A percentile compares a stretch with the other conserved stretches of the same genome.
phyloP scores from a whole-genome alignment of 37 sponge, comb jelly and placozoan genomes.

The Halichondria panicea region DNA sequence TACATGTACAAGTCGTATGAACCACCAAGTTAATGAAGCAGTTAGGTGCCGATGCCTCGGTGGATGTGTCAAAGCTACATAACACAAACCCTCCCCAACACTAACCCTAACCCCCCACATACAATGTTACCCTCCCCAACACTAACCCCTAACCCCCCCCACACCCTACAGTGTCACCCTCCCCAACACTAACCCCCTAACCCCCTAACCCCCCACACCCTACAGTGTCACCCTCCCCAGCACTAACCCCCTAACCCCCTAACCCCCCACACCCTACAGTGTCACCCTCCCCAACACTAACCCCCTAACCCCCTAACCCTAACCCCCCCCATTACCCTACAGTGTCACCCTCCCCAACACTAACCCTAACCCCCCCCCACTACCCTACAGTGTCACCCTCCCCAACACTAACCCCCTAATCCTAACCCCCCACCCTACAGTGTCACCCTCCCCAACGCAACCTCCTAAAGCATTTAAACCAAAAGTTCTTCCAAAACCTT shows the following conservation, averaged over 20 bases:
- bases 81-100: not conserved
- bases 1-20: no score
- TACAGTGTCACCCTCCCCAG: not conserved
- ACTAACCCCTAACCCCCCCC: not conserved
- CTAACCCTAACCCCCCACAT: not conserved
- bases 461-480: no score
- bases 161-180: not conserved
- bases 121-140: no score
- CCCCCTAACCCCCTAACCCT: not conserved
- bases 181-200: not conserved
- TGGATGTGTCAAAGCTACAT: no score
- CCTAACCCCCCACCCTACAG: no score
- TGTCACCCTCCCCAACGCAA: no score
- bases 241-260: not conserved
- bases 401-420: no score
- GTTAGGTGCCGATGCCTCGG: no score
- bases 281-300: not conserved
- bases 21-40: no score
- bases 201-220: not conserved
- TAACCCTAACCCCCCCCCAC: slow-evolving; percentile 7
- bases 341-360: not conserved
- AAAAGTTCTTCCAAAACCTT: no score
- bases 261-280: not conserved
- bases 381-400: no score
- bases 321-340: not conserved